Base-by-base conservation (phyloP, 1,140 invertebrate species). In the Drosophila aff. region DNA sequence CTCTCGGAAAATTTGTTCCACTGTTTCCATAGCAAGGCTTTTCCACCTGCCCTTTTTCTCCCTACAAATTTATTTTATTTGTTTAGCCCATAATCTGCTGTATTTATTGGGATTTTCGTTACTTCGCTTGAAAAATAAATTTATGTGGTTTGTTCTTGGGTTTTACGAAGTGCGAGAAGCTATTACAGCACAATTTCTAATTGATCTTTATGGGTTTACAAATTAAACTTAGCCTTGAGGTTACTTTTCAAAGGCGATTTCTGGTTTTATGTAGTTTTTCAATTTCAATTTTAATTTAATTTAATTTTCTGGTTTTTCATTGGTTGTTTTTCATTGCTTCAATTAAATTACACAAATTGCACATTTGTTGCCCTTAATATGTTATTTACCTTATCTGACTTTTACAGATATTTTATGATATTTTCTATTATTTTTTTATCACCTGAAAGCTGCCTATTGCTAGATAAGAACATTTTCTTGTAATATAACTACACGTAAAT, bases 1-100 rank as follows among this genome's bases (percentile, higher is more conserved):
- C 67, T 50, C 58, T 40, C n/a, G 72, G 62, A 66, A 76, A 75
- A 76, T 76, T 76, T 23, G 40, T 61, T 74, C 11, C 31, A 23
- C 26, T 55, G 68, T 64, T 71, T 68, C 26, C 59, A 61, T 61
- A 15, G 28, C 26, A 15, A 28, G 41, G 28, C 40, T 57, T 69
- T 60, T 46, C 49, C 66, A 72, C 57, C 46, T 36, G 68, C 38
- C 71, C 44, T 72, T 31, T 5, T 28, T 10, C 18, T 53, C n/a
- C 31, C 38, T 40, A 40, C 3, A 18, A 52, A 33, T 50, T 4
- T 21, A 33, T 33, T 33, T 31, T 52, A 21, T 52, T 52, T 52
- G 26, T 36, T 63, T 36, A 33, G 40, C 40, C 40, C 36, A 57
- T 26, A 46, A 63, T 23, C 31, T 62, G 62, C 57, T 26, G 21